phyloP scores from a whole-genome alignment of 2,113 vertebrate species.

The Cyprinodon tularosa region DNA sequence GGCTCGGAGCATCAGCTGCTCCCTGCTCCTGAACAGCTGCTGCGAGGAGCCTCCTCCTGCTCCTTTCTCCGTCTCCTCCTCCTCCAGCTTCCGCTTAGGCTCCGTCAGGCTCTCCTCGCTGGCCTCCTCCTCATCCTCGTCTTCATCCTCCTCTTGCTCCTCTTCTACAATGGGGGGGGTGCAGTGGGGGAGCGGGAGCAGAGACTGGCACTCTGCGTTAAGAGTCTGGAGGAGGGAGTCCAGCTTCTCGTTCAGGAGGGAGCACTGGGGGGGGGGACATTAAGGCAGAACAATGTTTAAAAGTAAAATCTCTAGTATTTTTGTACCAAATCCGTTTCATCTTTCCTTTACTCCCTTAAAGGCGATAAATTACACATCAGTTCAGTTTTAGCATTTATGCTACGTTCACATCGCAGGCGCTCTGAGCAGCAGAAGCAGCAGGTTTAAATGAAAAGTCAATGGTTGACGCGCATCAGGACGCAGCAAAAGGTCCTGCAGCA shows the following conservation, averaged over 20 bases:
- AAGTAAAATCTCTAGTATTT: too few species aligned
- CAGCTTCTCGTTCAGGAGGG: constrained; percentile 93
- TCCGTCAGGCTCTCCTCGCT: constrained; percentile 92
- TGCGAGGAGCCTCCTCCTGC: constrained; percentile 74
- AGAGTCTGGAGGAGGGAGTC: constrained; percentile 92
- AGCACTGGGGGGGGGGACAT: constrained; percentile 80
- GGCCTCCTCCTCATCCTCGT: constrained; percentile 83
- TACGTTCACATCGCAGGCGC: too few species aligned
- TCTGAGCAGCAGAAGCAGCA: too few species aligned
- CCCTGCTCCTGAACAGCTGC: constrained; percentile 84
- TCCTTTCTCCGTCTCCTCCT: constrained; percentile 82
- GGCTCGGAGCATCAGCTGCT: constrained; percentile 92
- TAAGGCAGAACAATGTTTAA: background rate
- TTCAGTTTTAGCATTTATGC: too few species aligned
- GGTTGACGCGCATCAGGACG: too few species aligned
- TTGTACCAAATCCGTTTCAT: too few species aligned
- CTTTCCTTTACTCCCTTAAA: too few species aligned
- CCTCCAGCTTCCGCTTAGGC: constrained; percentile 85
- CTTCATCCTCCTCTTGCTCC: constrained; percentile 81
- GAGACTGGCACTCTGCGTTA: constrained; percentile 83
- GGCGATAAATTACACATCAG: too few species aligned
- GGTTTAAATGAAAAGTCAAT: too few species aligned
- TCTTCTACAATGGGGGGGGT: constrained; percentile 88
- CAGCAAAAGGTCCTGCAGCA: too few species aligned
- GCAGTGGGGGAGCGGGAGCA: constrained; percentile 70